phyloP scores from a whole-genome alignment of 2,888 invertebrate species.

The Sinodicranocentrus sp. region DNA sequence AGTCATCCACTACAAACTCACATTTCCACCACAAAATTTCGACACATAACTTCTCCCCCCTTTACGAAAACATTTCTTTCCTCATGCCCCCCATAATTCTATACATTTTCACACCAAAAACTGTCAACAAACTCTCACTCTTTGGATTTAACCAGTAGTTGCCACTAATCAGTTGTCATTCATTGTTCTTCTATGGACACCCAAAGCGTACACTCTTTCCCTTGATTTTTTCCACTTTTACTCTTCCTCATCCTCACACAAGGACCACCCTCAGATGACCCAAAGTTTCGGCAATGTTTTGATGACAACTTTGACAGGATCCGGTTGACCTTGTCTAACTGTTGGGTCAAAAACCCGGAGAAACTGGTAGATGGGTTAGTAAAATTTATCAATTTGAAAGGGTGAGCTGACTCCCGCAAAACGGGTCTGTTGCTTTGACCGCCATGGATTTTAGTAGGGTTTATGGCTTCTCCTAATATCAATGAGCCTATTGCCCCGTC shows the following conservation, averaged over 20 bases:
- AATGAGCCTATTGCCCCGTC: conserved; percentile 62
- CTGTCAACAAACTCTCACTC: no score
- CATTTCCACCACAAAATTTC: conserved; percentile 6
- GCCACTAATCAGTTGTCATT: conserved; percentile 58
- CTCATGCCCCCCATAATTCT: no score
- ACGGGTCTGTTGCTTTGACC: conserved; percentile 69
- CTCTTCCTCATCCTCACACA: neutral
- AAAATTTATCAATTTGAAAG: conserved; percentile 61
- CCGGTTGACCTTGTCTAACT: conserved; percentile 54
- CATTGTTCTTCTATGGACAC: conserved; percentile 40
- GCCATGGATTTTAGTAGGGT: conserved; percentile 71
- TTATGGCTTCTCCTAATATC: conserved; percentile 65
- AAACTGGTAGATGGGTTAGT: conserved; percentile 54
- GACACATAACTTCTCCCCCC: neutral
- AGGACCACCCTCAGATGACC: neutral
- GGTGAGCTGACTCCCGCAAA: conserved; percentile 65
- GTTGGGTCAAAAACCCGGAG: conserved; percentile 65
- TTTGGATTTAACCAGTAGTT: conserved; percentile 8
- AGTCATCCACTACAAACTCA: conserved; percentile 5
- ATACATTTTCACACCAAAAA: no score
- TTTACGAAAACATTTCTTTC: no score
- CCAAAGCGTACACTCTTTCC: conserved; percentile 46
- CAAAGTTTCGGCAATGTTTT: conserved; percentile 7
- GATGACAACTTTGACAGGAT: conserved; percentile 40
- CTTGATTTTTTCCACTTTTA: conserved; percentile 42